Percentiles rank a stretch among this genome's conserved stretches.
Evolutionary conservation across 2,113 vertebrate species (phyloP).

Genomic region (Beaufortia kweichowensis): DNA sequence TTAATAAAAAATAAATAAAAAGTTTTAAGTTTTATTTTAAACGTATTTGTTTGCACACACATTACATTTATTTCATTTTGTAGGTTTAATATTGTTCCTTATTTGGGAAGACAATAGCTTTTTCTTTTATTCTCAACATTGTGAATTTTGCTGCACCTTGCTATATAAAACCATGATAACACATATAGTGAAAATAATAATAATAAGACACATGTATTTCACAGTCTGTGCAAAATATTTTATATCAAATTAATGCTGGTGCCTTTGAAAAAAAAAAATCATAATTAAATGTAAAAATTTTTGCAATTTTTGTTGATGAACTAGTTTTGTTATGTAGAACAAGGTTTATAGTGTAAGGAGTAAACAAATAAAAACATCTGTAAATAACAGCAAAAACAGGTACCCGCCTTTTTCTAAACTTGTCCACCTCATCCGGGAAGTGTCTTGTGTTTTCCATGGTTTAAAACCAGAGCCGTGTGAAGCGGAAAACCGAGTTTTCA

Average conservation of each 20-base stretch:
- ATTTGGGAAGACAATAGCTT: no score
- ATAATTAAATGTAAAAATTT: not conserved
- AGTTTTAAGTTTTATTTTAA: not conserved
- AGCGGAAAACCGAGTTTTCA: constrained; percentile 46
- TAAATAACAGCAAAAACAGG: constrained; percentile 17
- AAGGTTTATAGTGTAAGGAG: not conserved
- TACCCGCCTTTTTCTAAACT: not conserved
- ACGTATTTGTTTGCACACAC: not conserved
- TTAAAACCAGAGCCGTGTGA: constrained; percentile 43
- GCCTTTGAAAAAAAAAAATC: not conserved
- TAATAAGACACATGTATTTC: not conserved
- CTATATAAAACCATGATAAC: not conserved
- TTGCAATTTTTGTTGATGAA: not conserved
- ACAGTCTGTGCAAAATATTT: not conserved
- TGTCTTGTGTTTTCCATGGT: constrained; percentile 50
- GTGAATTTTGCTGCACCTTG: no score
- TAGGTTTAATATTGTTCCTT: no score
- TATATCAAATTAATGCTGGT: not conserved
- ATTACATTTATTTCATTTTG: no score
- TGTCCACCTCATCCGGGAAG: constrained; percentile 52
- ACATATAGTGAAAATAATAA: not conserved
- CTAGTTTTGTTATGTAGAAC: not conserved
- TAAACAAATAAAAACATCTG: constrained; percentile 19
- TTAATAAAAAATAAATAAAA: no score
- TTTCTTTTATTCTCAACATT: not conserved